phyloP scores from a whole-genome alignment of 2,888 invertebrate species.

The Branchipolynoe longqiensis region DNA sequence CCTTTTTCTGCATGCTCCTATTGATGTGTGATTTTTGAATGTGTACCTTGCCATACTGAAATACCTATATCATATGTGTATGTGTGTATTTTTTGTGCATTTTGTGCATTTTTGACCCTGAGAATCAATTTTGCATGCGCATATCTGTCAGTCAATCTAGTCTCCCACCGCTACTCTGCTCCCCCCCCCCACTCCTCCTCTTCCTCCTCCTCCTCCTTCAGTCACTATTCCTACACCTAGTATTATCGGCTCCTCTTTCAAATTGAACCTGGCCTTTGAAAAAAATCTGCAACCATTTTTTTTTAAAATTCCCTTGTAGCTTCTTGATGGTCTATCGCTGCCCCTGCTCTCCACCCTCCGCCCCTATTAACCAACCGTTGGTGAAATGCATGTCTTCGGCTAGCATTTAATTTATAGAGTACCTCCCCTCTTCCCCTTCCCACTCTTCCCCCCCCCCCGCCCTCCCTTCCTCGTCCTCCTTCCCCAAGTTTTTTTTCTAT shows the following conservation, averaged over 20 bases:
- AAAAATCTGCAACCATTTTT: too few relatives aligned
- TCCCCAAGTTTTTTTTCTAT: background rate
- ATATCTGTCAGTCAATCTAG: constrained; percentile 23
- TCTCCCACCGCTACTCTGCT: constrained; percentile 3
- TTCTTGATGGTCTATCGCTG: too few relatives aligned
- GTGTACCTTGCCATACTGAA: too few relatives aligned
- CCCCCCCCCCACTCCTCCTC: background rate
- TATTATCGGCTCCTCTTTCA: too few relatives aligned
- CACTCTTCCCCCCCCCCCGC: background rate
- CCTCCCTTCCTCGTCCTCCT: background rate
- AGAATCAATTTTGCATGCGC: constrained; percentile 37
- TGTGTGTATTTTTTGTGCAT: constrained; percentile 26
- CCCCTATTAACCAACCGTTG: background rate
- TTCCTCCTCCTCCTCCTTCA: background rate
- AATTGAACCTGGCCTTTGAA: too few relatives aligned
- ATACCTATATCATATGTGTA: too few relatives aligned
- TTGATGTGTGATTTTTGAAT: too few relatives aligned
- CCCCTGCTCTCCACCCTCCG: background rate
- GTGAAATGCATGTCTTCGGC: constrained; percentile 39
- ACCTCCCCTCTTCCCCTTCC: background rate
- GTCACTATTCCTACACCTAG: too few relatives aligned
- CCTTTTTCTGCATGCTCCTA: constrained; percentile 36
- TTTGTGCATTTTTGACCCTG: constrained; percentile 49
- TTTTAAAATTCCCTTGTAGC: too few relatives aligned
- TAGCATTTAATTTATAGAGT: constrained; percentile 13